phyloP scores from a whole-genome alignment of 1,140 invertebrate species.

The fruit fly (Drosophila melanogaster) region DNA sequence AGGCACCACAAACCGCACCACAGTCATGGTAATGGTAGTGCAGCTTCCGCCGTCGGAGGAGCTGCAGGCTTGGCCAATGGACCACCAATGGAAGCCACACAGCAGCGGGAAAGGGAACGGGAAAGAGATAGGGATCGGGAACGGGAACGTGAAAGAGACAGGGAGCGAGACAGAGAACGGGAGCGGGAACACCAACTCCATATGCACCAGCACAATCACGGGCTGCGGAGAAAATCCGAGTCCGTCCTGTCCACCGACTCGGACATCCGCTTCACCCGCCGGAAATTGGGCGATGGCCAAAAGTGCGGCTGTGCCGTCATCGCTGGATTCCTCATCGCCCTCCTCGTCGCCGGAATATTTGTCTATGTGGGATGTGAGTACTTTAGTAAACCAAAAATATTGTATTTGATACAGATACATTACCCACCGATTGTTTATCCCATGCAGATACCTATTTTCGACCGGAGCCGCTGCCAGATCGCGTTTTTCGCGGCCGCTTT shows the following conservation, averaged over 20 bases:
- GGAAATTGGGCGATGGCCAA: conserved; percentile 91
- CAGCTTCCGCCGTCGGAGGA: conserved; percentile 4
- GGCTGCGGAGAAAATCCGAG: conserved; percentile 86
- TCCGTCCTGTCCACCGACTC: conserved; percentile 93
- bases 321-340: conserved; percentile 91
- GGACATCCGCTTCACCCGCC: conserved; percentile 93
- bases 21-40: conserved; percentile 39
- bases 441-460: conserved; percentile 91
- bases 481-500: conserved; percentile 92
- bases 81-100: conserved; percentile 29
- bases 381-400: not conserved
- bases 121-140: conserved; percentile 22
- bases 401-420: not conserved
- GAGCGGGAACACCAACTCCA: conserved; percentile 62
- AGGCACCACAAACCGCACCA: conserved; percentile 80
- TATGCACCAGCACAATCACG: conserved; percentile 66
- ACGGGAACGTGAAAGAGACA: conserved; percentile 18
- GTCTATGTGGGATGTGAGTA: conserved; percentile 93
- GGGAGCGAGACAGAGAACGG: conserved; percentile 18
- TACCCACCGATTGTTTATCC: not conserved
- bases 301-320: conserved; percentile 93
- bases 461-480: conserved; percentile 90
- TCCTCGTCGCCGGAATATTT: conserved; percentile 91
- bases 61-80: conserved; percentile 4
- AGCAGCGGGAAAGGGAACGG: conserved; percentile 24